A percentile compares a stretch with the other conserved stretches of the same genome.
These are phyloP conservation scores for Drosophila ezoana DNA, from an alignment of 2,888 invertebrate species.

Conservation along the genomic window DNA sequence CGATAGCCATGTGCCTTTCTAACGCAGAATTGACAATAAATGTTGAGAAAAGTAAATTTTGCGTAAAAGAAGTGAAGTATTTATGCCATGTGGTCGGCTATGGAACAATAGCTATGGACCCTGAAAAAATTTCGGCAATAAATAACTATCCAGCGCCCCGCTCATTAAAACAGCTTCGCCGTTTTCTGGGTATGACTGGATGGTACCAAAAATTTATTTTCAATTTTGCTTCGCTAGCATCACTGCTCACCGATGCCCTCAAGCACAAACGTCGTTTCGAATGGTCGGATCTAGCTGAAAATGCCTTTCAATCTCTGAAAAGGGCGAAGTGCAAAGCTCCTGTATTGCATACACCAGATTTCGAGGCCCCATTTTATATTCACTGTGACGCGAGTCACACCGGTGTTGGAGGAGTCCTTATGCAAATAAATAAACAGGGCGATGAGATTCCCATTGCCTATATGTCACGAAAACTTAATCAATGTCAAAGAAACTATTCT, in stretches of 20 bases:
- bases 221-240: neutral
- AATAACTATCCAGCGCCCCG: constrained; percentile 4
- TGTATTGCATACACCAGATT: constrained; percentile 12
- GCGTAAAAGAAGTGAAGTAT: constrained; percentile 7
- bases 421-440: constrained; percentile 9
- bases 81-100: constrained; percentile 20
- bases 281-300: constrained; percentile 5
- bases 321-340: neutral
- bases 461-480: constrained; percentile 27
- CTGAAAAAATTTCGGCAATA: constrained; percentile 15
- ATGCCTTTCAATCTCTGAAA: constrained; percentile 13
- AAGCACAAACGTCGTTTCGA: neutral
- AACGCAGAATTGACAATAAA: no score
- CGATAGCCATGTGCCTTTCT: no score
- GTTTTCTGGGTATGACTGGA: neutral
- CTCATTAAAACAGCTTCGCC: constrained; percentile 1
- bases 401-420: constrained; percentile 14
- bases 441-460: constrained; percentile 7
- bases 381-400: constrained; percentile 37
- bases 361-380: neutral
- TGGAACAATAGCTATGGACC: constrained; percentile 12
- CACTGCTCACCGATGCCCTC: constrained; percentile 15
- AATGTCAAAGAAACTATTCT: constrained; percentile 1
- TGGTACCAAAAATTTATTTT: constrained; percentile 1
- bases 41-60: no score